These are phyloP conservation scores for Mormyrus hasselquistii DNA, from an alignment of 2,797 vertebrate genomes.

Conservation along the genomic window DNA sequence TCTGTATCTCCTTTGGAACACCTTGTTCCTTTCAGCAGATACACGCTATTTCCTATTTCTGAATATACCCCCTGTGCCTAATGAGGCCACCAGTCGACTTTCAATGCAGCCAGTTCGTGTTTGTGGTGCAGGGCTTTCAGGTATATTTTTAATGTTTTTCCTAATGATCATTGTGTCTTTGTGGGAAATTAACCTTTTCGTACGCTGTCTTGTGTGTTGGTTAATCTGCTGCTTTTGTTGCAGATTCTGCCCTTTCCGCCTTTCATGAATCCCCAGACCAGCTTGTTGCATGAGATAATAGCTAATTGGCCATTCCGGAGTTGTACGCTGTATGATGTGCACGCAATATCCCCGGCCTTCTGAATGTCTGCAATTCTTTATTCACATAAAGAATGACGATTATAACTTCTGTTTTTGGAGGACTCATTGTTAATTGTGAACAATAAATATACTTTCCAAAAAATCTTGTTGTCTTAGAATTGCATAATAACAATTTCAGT, in stretches of 20 bases:
- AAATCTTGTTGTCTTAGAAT: not conserved
- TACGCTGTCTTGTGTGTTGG: not conserved
- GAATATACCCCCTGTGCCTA: not conserved
- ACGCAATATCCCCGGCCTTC: not conserved
- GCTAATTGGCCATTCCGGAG: not conserved
- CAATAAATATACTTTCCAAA: not conserved
- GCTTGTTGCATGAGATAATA: not conserved
- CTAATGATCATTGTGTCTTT: not conserved
- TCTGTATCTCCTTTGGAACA: not conserved
- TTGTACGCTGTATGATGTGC: not conserved
- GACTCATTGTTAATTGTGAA: not conserved
- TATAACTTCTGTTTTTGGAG: not conserved
- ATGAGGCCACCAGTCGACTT: not conserved
- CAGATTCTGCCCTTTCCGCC: not conserved
- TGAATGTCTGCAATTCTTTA: not conserved
- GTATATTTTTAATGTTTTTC: not conserved
- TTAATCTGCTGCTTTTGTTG: not conserved
- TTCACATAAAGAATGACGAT: not conserved
- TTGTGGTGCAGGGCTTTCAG: not conserved
- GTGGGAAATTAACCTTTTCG: not conserved
- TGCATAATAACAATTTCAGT: not conserved
- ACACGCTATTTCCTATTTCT: not conserved
- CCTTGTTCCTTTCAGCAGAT: not conserved
- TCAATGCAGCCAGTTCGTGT: not conserved
- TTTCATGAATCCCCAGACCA: not conserved